Conservation (phyloP, 2,888 invertebrate genomes). For the Thalpophila matura region DNA sequence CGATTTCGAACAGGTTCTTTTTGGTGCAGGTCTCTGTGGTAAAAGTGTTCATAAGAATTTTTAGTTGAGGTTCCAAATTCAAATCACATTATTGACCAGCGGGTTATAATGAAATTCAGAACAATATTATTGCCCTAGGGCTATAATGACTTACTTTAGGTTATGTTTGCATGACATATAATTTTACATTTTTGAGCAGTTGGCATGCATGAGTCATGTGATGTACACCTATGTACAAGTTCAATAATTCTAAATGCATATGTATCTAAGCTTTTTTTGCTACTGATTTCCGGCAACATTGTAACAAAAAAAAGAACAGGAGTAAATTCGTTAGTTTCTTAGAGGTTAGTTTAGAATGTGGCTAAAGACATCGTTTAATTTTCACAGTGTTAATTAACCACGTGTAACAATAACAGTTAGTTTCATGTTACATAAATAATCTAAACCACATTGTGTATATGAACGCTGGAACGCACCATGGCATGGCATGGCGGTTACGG, state of each 20-base stretch:
- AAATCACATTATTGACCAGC: too few species aligned
- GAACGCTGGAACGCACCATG: constrained; percentile 19
- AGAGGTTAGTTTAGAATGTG: neutral
- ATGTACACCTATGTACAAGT: too few species aligned
- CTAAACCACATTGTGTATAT: constrained; percentile 32
- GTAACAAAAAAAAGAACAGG: neutral
- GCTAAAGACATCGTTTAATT: neutral
- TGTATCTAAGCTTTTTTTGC: neutral
- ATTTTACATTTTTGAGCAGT: too few species aligned
- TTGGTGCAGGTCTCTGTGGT: too few species aligned
- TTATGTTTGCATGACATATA: too few species aligned
- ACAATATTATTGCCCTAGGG: too few species aligned
- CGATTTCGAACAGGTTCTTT: too few species aligned
- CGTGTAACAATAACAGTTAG: constrained; percentile 8
- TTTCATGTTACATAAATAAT: constrained; percentile 33
- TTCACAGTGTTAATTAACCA: constrained; percentile 4
- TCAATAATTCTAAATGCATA: neutral
- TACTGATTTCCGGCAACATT: too few species aligned
- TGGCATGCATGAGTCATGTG: neutral
- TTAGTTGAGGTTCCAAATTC: too few species aligned
- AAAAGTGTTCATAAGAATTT: too few species aligned
- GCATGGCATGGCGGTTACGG: constrained; percentile 18
- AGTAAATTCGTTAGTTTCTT: neutral
- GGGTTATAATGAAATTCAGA: too few species aligned
- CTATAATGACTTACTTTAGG: too few species aligned